Evolutionary conservation across 1,140 invertebrate species (phyloP).

Genomic region (Octopus sinensis): DNA sequence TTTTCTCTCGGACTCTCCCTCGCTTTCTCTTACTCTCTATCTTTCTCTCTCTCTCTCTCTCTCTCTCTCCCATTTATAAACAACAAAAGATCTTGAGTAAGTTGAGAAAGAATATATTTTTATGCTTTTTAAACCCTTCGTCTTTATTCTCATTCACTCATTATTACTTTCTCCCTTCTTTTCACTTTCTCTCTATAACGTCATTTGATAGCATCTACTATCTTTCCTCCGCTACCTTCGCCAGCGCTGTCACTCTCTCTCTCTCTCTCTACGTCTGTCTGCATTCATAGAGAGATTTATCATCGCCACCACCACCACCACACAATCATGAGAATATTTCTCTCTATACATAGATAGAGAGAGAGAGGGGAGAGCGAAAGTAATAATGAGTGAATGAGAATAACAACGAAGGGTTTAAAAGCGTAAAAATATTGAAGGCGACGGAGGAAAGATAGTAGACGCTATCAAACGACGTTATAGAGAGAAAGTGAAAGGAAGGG

Average conservation of each 20-base stretch:
- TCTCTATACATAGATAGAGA: not conserved
- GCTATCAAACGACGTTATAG: too few species aligned
- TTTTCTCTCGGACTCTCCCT: not conserved
- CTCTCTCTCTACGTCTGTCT: not conserved
- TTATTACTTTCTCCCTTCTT: not conserved
- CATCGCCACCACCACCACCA: not conserved
- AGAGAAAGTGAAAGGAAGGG: too few species aligned
- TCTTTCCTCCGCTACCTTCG: not conserved
- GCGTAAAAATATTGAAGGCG: too few species aligned
- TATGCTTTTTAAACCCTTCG: not conserved
- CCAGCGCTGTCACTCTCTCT: not conserved
- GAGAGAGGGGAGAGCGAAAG: not conserved
- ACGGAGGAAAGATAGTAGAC: too few species aligned
- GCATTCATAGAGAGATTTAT: not conserved
- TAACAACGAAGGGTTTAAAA: too few species aligned
- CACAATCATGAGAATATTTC: not conserved
- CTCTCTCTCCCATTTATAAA: not conserved
- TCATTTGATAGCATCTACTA: not conserved
- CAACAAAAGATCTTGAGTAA: too few species aligned
- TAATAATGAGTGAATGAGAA: not conserved
- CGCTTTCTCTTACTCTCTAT: not conserved
- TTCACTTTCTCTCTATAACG: not conserved
- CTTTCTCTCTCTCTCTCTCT: not conserved
- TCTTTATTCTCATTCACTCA: not conserved
- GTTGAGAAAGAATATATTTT: too few species aligned